Conservation (phyloP, 2,113 vertebrate species). For the Lycaon pictus region DNA sequence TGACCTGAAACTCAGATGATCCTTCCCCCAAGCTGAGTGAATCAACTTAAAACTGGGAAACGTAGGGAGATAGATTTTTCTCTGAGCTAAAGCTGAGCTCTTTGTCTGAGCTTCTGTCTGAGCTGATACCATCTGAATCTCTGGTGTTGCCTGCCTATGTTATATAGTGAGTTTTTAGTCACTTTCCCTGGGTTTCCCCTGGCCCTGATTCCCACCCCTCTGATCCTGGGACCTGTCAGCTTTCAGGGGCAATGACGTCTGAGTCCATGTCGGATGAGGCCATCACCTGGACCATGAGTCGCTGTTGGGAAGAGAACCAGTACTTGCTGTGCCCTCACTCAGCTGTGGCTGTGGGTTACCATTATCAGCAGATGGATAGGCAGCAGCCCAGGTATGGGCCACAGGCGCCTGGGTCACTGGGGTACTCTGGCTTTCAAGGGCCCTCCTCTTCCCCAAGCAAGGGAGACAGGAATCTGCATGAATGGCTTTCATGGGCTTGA, state of each 20-base stretch:
- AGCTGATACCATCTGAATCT: no score
- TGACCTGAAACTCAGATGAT: neutral
- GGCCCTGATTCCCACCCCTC: fast-evolving
- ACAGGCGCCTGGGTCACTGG: fast-evolving
- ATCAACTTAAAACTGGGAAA: neutral
- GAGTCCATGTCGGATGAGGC: constrained; percentile 80
- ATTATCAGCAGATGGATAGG: constrained; percentile 80
- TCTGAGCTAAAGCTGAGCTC: neutral
- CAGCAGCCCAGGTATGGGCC: constrained; percentile 62
- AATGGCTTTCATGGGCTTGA: neutral
- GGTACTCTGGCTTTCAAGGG: neutral
- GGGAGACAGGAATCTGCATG: neutral
- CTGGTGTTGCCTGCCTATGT: neutral
- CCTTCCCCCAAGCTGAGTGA: neutral
- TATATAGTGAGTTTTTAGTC: neutral
- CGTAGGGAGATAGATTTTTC: neutral
- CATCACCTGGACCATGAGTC: constrained; percentile 83
- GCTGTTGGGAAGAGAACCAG: constrained; percentile 89
- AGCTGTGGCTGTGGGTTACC: constrained; percentile 86
- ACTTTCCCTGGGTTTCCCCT: no score
- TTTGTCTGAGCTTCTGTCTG: neutral
- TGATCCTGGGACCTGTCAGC: constrained; percentile 65
- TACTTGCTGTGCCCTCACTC: constrained; percentile 90
- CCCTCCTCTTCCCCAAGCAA: neutral
- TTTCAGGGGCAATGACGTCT: constrained; percentile 75